Evolutionary conservation across 2,113 vertebrate genomes (phyloP).

Genomic region (Electrona antarctica): DNA sequence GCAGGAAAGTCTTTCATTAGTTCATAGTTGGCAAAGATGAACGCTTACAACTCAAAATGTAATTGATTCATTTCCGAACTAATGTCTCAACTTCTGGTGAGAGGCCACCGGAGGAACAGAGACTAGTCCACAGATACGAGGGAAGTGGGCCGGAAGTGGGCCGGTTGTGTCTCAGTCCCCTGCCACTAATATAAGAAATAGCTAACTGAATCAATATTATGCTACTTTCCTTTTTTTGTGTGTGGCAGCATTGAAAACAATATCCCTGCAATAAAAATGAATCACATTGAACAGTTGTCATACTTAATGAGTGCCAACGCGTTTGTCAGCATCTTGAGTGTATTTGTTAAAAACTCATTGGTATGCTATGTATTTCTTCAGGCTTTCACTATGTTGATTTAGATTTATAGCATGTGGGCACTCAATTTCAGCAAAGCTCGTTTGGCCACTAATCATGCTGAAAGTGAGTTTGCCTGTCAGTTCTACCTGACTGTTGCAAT

Average conservation of each 20-base stretch:
- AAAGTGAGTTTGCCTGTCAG: conserved; percentile 26
- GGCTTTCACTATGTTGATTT: conserved; percentile 14
- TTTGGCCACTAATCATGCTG: not conserved
- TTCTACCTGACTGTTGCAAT: conserved; percentile 19
- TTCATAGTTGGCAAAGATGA: no score
- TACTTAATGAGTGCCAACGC: conserved; percentile 29
- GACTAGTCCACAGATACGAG: no score
- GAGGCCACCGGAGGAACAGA: no score
- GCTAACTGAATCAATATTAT: conserved; percentile 13
- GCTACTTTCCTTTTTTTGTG: conserved; percentile 41
- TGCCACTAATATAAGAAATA: conserved; percentile 44
- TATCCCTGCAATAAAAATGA: conserved; percentile 28
- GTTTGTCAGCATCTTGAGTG: conserved; percentile 11
- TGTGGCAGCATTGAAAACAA: conserved; percentile 39
- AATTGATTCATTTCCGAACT: no score
- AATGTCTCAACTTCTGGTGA: no score
- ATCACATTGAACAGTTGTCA: conserved; percentile 36
- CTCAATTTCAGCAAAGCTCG: conserved; percentile 22
- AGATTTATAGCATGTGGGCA: conserved; percentile 3
- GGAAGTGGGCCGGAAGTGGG: no score
- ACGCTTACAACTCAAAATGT: no score
- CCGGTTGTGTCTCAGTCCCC: conserved; percentile 23
- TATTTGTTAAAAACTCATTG: conserved; percentile 9
- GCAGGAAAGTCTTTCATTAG: no score
- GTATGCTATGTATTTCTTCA: conserved; percentile 2